Percentiles rank a stretch among this genome's conserved stretches.
Evolutionary conservation across 2,113 vertebrate genomes (phyloP).

Genomic region (Felis catus): F.catus_Fca126_mat1.0 CM031416.1:99995001-99995500

Average conservation of each 20-base stretch:
- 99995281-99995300: not conserved
- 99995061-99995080: not conserved
- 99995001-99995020: not conserved
- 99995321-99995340: not conserved
- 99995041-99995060: not conserved
- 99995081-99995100: not conserved
- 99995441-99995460: not conserved
- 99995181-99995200: slow-evolving; percentile 6
- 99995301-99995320: not conserved
- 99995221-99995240: not conserved
- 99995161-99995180: not conserved
- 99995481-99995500: slow-evolving; percentile 15
- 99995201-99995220: not conserved
- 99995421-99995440: not conserved
- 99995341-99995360: not conserved
- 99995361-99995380: slow-evolving; percentile 9
- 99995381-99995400: not conserved
- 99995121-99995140: slow-evolving; percentile 39
- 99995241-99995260: slow-evolving; percentile 7
- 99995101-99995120: not conserved
- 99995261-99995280: not conserved
- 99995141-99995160: not conserved
- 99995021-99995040: not conserved
- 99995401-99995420: not conserved
- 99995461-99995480: not conserved